Evolutionary conservation across 1,140 invertebrate genomes (phyloP), one percentile per base, ranked within the genome.

Genomic region (Drosophila lacteicornis): DNA sequence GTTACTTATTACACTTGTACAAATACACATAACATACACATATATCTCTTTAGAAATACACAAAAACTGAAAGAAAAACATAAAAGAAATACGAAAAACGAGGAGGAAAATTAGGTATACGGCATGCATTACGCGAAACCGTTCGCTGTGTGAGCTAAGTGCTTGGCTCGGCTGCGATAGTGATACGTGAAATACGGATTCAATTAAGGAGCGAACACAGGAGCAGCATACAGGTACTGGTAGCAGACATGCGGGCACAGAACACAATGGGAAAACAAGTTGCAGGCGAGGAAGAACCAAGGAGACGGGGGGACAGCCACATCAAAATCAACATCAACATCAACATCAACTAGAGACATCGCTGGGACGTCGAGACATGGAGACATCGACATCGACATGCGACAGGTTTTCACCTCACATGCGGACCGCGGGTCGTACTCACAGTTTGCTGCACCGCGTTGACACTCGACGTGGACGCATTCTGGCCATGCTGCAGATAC

Each of bases 401-500:
- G 82, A 85, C 82, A 85, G 73, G 82, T 85, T 85, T 76, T 57
- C 74, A 71, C 55, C 49, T 73, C 43, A 69, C 82, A 84, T 85
- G 82, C 82, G 50, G 46, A 60, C 55, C 68, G 63, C 56, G 67
- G 60, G 63, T 73, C 79, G 79, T 92, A 92, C 91, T 92, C 91
- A 92, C 91, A 92, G 87, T 92, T 92, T 91, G 91, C 66, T 86
- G 87, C 73, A 91, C 65, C 62, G 83, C 76, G 62, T 73, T 80
- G 68, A 85, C 79, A 84, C 80, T 84, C 67, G 90, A 61, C 53
- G 82, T 76, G 42, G 90, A 74, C 36, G 73, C 73, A 80, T 83
- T 88, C 77, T 90, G 85, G 67, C 84, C 82, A 82, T 92, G 91
- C 43, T 92, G 91, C 68, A 92, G 85, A 84, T 87, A 92, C 66